Base-by-base conservation (phyloP, 2,113 vertebrate genomes). In the Bufo bufo region DNA sequence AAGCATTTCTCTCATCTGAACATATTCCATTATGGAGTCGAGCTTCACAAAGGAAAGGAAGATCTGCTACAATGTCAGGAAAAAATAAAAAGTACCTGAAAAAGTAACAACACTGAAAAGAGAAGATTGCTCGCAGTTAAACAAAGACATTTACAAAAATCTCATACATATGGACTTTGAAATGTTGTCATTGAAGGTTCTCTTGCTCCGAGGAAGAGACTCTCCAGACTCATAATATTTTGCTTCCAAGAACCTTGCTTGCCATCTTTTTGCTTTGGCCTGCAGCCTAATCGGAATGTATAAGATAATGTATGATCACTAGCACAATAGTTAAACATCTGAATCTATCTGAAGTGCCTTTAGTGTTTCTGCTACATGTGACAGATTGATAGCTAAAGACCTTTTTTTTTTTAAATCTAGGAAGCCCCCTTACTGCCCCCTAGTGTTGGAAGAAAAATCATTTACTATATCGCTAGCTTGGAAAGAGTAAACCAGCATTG, bases 241-340 rank as follows among this genome's bases (percentile, higher is more conserved):
- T 90, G 91, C 91, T 90, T 92, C 92, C 90, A 94, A 94, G 92
- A 93, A 90, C 93, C 91, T 85, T 91, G 89, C 47, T 89, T 91
- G 90, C 88, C 17, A 87, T 86, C 90, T 43, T 78, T 1, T 33
- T 23, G 54, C 93, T 91, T 93, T 95, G 93, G 93, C 95, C 93
- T 93, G 92, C 88, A 95, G 94, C 94, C 95, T 94, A 93, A 94
- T 91, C 90, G 75, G 90, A 93, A 69, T 71, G 82, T 84, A 84
- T 50, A 84, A 84, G 82, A 69, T 84, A 94, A 94, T 95, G 93
- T 94, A 93, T 94, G 94, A 96, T 95, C 95, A 95, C 94, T 94
- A 92, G 90, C 93, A 92, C 93, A 93, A 94, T 91, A 94, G 94
- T 95, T 95, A 95, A 95, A 95, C 94, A 95, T 95, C 94, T 94